Percentiles rank a stretch among this genome's conserved stretches.
Conservation (phyloP, 1,140 invertebrate species). For the Frieseomelitta varia region DNA sequence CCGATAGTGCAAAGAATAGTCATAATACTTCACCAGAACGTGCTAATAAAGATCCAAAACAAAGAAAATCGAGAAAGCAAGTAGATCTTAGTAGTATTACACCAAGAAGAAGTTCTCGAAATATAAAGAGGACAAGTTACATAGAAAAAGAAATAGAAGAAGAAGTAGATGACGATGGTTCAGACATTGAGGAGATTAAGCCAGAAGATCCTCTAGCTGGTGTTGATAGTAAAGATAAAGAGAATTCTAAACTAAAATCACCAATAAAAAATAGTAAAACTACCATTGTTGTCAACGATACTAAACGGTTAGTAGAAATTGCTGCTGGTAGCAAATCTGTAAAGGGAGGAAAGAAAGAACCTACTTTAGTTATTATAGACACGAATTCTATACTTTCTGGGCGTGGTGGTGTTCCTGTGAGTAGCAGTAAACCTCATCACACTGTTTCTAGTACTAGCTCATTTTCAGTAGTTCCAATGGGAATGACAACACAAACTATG, state of each 20-base stretch:
- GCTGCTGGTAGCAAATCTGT: slow-evolving; percentile 83
- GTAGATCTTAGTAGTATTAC: slow-evolving; percentile 80
- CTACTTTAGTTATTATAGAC: slow-evolving; percentile 90
- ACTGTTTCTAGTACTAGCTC: slow-evolving; percentile 74
- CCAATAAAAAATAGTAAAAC: slow-evolving; percentile 80
- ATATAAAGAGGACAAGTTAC: slow-evolving; percentile 85
- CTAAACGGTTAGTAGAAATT: slow-evolving; percentile 88
- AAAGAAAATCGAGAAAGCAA: slow-evolving; percentile 78
- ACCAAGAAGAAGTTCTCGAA: slow-evolving; percentile 85
- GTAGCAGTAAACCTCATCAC: slow-evolving; percentile 71
- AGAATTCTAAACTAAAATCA: slow-evolving; percentile 78
- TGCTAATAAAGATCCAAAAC: slow-evolving; percentile 64
- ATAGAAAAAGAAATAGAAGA: slow-evolving; percentile 85
- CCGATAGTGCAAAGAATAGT: slow-evolving; percentile 72
- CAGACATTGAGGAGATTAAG: slow-evolving; percentile 86
- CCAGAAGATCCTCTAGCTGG: slow-evolving; percentile 86
- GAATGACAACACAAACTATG: slow-evolving; percentile 83
- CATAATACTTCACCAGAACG: slow-evolving; percentile 63
- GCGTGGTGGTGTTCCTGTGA: slow-evolving; percentile 84
- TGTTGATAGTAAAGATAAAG: slow-evolving; percentile 79
- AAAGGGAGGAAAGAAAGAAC: slow-evolving; percentile 87
- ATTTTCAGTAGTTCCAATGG: slow-evolving; percentile 81
- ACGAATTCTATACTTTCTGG: slow-evolving; percentile 88
- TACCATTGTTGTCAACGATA: slow-evolving; percentile 88
- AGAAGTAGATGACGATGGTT: slow-evolving; percentile 85